Conservation (phyloP, 23 tunicate genomes). For the Aplidium turbinatum region DNA sequence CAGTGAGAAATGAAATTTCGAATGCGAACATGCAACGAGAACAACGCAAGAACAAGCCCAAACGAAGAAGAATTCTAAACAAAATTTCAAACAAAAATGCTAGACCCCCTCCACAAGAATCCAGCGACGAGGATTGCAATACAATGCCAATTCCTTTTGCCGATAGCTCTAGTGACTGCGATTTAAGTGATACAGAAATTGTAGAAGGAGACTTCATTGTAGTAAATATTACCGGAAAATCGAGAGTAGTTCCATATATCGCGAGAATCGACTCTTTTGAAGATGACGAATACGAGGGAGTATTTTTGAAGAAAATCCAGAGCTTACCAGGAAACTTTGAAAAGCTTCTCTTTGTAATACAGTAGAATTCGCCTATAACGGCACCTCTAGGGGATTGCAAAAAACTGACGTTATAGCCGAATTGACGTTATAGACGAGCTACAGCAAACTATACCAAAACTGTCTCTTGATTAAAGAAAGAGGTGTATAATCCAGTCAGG, state of each 20-base stretch:
- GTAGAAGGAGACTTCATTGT: conserved; percentile 23
- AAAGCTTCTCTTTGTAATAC: conserved; percentile 1
- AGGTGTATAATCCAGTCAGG: too few relatives aligned
- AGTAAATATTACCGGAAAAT: conserved; percentile 15
- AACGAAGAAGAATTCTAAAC: conserved; percentile 15
- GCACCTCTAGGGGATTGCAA: not conserved
- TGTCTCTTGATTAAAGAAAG: too few relatives aligned
- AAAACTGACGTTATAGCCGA: conserved; percentile 4
- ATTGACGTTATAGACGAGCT: too few relatives aligned
- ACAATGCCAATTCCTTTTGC: conserved; percentile 15
- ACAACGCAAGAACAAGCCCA: conserved; percentile 6
- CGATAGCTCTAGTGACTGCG: conserved; percentile 14
- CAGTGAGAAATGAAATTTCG: conserved; percentile 10
- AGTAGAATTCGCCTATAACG: conserved; percentile 6
- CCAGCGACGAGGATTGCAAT: conserved; percentile 10
- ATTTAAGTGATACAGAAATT: conserved; percentile 12
- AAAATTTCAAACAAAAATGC: not conserved
- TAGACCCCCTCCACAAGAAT: not conserved
- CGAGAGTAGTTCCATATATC: not conserved
- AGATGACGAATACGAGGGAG: conserved; percentile 15
- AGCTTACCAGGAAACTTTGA: conserved; percentile 17
- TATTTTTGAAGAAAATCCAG: conserved; percentile 1
- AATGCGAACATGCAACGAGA: conserved; percentile 7
- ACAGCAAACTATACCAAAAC: too few relatives aligned
- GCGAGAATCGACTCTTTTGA: conserved; percentile 5